Conservation (phyloP, 2,113 vertebrate genomes). For the Catharus bicknelli region DNA sequence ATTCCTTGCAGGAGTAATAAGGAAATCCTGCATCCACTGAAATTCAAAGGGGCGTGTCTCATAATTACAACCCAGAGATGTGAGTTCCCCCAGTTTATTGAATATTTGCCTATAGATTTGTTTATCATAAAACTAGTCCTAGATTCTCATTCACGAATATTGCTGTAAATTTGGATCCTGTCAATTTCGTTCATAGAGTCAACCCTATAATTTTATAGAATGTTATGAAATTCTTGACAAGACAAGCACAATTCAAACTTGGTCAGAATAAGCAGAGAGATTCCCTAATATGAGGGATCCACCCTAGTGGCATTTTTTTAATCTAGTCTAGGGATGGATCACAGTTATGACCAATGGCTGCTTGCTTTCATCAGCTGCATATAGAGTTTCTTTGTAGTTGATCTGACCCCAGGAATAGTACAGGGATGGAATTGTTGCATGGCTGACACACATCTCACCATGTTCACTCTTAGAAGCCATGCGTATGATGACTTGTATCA, state of each 20-base stretch:
- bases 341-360: neutral
- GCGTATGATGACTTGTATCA: neutral
- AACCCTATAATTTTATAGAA: neutral
- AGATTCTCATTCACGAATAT: neutral
- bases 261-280: neutral
- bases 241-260: neutral
- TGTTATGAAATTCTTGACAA: neutral
- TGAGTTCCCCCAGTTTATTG: neutral
- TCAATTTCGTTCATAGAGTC: neutral
- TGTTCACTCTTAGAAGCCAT: neutral
- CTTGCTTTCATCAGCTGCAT: neutral
- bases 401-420: neutral
- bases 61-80: neutral
- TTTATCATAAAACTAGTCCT: neutral
- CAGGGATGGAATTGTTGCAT: neutral
- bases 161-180: neutral
- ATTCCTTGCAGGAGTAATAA: neutral
- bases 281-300: neutral
- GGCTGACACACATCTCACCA: neutral
- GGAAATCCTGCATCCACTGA: neutral
- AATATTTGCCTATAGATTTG: neutral
- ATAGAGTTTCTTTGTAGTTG: neutral
- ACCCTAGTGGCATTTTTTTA: neutral
- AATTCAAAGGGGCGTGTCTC: neutral
- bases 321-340: neutral